phyloP scores from a whole-genome alignment of 2,888 invertebrate genomes.

The Eueremaeus valkanovi region DNA sequence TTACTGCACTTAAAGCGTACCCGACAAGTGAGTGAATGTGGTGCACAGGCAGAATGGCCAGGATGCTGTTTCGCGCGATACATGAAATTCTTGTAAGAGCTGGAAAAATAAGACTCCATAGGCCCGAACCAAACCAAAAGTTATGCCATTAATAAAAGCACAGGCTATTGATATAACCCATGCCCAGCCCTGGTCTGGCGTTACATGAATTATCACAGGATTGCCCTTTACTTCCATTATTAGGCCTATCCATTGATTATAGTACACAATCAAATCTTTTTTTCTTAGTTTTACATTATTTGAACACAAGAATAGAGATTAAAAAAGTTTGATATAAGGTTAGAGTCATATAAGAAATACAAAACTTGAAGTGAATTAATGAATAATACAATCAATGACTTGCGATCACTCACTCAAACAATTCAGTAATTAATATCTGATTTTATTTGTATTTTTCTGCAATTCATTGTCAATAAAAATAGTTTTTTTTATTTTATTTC shows the following conservation, averaged over 20 bases:
- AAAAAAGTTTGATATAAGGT: too few relatives aligned
- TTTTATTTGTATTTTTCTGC: background rate
- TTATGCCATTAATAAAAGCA: slow-evolving; percentile 43
- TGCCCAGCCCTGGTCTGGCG: slow-evolving; percentile 45
- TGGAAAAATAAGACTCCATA: slow-evolving; percentile 45
- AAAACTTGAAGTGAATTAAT: too few relatives aligned
- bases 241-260: background rate
- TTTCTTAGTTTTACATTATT: too few relatives aligned
- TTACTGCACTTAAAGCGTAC: background rate
- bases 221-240: background rate
- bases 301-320: too few relatives aligned
- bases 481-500: background rate
- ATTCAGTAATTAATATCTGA: background rate
- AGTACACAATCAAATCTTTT: too few relatives aligned
- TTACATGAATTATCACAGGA: slow-evolving; percentile 1
- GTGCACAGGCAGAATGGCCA: slow-evolving; percentile 45
- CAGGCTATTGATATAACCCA: slow-evolving; percentile 45
- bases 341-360: too few relatives aligned
- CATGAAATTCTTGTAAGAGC: slow-evolving; percentile 39
- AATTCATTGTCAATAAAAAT: background rate
- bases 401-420: background rate
- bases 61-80: slow-evolving; percentile 43
- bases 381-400: background rate
- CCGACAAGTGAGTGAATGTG: slow-evolving; percentile 19
- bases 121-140: slow-evolving; percentile 44